These are phyloP conservation scores for Venustaconcha ellipsiformis DNA, from an alignment of 1,140 invertebrate species.

Conservation along the genomic window DNA sequence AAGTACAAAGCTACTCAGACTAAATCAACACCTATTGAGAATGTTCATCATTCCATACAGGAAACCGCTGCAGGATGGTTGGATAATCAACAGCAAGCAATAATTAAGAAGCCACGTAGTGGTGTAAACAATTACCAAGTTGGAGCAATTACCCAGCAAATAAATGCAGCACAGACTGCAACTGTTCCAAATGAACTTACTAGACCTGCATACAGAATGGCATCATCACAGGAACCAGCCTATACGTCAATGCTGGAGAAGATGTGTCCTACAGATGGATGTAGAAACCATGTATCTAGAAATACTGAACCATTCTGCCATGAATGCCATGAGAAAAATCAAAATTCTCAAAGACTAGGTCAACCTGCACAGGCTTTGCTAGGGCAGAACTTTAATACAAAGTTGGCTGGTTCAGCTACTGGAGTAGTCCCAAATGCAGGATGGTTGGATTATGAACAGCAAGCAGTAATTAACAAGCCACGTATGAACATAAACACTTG, in stretches of 20 bases:
- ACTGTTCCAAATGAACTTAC: conserved; percentile 1
- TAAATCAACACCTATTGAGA: conserved; percentile 2
- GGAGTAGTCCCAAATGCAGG: neutral
- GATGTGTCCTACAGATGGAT: too few relatives aligned
- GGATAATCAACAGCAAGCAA: neutral
- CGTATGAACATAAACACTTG: neutral
- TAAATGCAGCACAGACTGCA: conserved; percentile 10
- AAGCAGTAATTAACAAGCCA: neutral
- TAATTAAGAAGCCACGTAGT: neutral
- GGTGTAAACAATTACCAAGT: neutral
- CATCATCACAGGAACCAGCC: too few relatives aligned
- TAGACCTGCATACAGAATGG: neutral
- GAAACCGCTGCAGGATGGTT: neutral
- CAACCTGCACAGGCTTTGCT: too few relatives aligned
- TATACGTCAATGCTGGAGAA: too few relatives aligned
- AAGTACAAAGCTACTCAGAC: neutral
- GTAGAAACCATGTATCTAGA: too few relatives aligned
- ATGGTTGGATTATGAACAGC: too few relatives aligned
- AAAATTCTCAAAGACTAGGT: too few relatives aligned
- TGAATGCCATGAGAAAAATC: too few relatives aligned
- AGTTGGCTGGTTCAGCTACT: too few relatives aligned
- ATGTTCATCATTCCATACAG: neutral
- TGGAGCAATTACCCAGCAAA: conserved; percentile 3
- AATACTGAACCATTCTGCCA: too few relatives aligned
- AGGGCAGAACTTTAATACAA: too few relatives aligned